Evolutionary conservation across 2,888 invertebrate species (phyloP).

Genomic region (Bombylius discolor): DNA sequence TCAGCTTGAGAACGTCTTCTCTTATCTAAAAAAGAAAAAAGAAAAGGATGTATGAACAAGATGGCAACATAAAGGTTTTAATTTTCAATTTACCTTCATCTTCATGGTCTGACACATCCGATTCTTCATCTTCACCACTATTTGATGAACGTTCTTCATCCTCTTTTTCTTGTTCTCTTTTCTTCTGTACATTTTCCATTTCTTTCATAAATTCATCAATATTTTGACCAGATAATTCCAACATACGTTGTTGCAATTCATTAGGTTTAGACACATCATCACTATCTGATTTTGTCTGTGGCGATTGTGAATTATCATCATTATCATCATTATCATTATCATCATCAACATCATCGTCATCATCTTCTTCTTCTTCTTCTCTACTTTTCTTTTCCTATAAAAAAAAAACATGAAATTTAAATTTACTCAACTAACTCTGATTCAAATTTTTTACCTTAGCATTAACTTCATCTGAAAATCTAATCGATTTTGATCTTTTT

Average conservation of each 20-base stretch:
- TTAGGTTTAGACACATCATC: conserved; percentile 46
- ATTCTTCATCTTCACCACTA: conserved; percentile 10
- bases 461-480: conserved; percentile 50
- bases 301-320: background rate
- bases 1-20: background rate
- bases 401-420: background rate
- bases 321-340: too few species aligned
- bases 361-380: background rate
- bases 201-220: conserved; percentile 88
- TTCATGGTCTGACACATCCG: conserved; percentile 17
- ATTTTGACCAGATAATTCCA: conserved; percentile 80
- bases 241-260: conserved; percentile 72
- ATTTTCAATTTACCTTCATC: conserved; percentile 4
- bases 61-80: too few species aligned
- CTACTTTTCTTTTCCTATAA: background rate
- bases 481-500: conserved; percentile 41
- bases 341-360: too few species aligned
- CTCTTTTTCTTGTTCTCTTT: conserved; percentile 48
- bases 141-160: conserved; percentile 19
- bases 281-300: conserved; percentile 12
- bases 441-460: conserved; percentile 22
- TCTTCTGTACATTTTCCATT: conserved; percentile 75
- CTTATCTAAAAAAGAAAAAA: background rate
- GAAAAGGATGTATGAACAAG: too few species aligned
- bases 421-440: background rate